Percentiles rank a stretch among this genome's conserved stretches.
These are phyloP conservation scores for Drosophila percnosoma DNA, from an alignment of 2,888 invertebrate genomes.

Conservation along the genomic window DNA sequence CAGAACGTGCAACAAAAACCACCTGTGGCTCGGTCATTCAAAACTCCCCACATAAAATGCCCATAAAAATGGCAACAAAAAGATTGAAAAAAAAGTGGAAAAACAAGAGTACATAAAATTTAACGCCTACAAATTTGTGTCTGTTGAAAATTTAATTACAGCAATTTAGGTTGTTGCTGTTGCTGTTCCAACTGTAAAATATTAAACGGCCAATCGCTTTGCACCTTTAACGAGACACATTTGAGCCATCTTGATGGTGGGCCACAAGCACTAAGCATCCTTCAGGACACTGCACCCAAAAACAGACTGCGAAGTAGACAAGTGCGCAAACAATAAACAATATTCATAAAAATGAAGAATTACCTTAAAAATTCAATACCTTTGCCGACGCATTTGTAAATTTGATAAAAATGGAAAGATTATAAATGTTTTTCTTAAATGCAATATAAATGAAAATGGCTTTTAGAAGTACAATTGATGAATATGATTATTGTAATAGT, in stretches of 20 bases:
- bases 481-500: too few relatives aligned
- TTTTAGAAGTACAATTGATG: background rate
- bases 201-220: conserved; percentile 68
- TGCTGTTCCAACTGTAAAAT: conserved; percentile 46
- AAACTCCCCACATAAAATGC: conserved; percentile 29
- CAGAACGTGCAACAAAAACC: conserved; percentile 46
- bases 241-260: conserved; percentile 23
- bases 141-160: conserved; percentile 49
- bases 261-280: conserved; percentile 19
- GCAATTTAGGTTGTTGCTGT: background rate
- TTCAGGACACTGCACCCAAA: conserved; percentile 38
- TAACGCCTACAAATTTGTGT: conserved; percentile 21
- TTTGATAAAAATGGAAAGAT: background rate
- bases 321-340: conserved; percentile 16
- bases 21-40: conserved; percentile 66
- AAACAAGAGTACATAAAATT: conserved; percentile 36
- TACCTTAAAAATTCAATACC: background rate
- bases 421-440: background rate
- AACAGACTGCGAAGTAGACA: conserved; percentile 31
- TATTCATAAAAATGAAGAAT: background rate
- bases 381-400: background rate
- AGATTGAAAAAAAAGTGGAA: conserved; percentile 6
- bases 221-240: conserved; percentile 52
- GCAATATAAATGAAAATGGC: background rate
- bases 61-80: conserved; percentile 39